Percentiles rank a stretch among this genome's conserved stretches.
Conservation (phyloP, 2,797 vertebrate species). For the Sebastes hubbsi region DNA sequence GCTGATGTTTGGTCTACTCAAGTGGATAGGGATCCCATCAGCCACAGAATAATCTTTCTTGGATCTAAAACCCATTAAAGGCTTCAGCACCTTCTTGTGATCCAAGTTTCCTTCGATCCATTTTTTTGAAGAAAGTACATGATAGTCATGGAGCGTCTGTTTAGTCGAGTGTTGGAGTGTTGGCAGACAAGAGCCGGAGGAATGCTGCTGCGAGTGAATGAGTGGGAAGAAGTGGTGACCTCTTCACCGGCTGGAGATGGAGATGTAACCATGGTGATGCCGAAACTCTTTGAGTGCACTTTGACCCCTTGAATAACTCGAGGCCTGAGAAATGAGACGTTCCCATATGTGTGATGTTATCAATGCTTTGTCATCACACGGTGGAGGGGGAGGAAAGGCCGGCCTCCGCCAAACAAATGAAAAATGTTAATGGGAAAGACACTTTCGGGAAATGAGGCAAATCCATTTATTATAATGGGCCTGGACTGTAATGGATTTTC, state of each 20-base stretch:
- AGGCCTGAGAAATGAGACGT: constrained; percentile 58
- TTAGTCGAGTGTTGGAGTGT: background rate
- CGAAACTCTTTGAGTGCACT: constrained; percentile 34
- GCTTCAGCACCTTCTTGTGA: constrained; percentile 27
- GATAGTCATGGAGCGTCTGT: background rate
- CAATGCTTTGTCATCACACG: constrained; percentile 12
- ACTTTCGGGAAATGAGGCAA: constrained; percentile 10
- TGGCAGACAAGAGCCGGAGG: constrained; percentile 45
- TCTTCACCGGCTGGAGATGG: constrained; percentile 32
- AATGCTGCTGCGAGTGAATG: constrained; percentile 45
- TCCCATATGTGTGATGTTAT: constrained; percentile 52
- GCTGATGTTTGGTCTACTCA: constrained; percentile 53
- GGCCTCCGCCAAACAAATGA: constrained; percentile 9
- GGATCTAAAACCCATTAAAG: constrained; percentile 53
- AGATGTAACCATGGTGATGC: constrained; percentile 59
- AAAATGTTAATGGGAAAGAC: constrained; percentile 15
- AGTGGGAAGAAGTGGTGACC: constrained; percentile 49
- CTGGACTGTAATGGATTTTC: background rate
- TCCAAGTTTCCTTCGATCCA: constrained; percentile 27
- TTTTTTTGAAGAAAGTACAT: background rate
- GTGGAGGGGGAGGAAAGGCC: background rate
- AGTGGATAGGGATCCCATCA: constrained; percentile 66
- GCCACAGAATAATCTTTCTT: constrained; percentile 30
- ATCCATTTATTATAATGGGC: background rate
- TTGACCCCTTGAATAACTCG: constrained; percentile 53